Percentiles rank a stretch among this genome's conserved stretches.
phyloP scores from a whole-genome alignment of 2,797 vertebrate species.

The Sparidentex hasta region DNA sequence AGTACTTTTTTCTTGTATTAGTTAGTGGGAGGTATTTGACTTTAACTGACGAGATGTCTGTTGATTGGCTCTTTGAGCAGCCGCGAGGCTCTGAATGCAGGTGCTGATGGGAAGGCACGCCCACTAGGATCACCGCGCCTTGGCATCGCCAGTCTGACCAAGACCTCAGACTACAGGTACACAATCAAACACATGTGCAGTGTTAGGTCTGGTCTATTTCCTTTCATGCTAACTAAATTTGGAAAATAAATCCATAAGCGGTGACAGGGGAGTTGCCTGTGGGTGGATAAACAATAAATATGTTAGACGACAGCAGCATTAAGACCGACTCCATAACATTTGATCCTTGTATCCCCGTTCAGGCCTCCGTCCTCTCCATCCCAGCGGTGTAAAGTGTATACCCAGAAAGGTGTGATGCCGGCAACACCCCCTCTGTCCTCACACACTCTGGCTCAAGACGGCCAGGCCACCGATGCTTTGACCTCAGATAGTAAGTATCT shows the following conservation, averaged over 20 bases:
- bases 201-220: background rate
- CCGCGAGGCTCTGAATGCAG: constrained; percentile 88
- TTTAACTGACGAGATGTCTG: background rate
- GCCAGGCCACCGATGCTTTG: constrained; percentile 67
- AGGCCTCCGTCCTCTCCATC: constrained; percentile 94
- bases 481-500: constrained; percentile 78
- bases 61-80: constrained; percentile 69
- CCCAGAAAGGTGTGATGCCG: constrained; percentile 95
- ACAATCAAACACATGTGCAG: background rate
- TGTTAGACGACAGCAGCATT: background rate
- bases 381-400: constrained; percentile 95
- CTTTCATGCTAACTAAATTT: background rate
- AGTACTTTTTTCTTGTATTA: background rate
- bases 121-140: constrained; percentile 94
- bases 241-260: background rate
- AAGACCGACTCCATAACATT: background rate
- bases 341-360: constrained; percentile 19
- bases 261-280: background rate
- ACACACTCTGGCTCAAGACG: constrained; percentile 86
- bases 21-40: background rate
- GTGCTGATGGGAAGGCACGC: constrained; percentile 91
- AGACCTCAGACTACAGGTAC: constrained; percentile 94
- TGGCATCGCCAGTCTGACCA: constrained; percentile 95
- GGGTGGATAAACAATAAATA: background rate
- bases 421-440: constrained; percentile 86